phyloP scores from a whole-genome alignment of 2,797 vertebrate genomes.

The Myoxocephalus aenaeus region DNA sequence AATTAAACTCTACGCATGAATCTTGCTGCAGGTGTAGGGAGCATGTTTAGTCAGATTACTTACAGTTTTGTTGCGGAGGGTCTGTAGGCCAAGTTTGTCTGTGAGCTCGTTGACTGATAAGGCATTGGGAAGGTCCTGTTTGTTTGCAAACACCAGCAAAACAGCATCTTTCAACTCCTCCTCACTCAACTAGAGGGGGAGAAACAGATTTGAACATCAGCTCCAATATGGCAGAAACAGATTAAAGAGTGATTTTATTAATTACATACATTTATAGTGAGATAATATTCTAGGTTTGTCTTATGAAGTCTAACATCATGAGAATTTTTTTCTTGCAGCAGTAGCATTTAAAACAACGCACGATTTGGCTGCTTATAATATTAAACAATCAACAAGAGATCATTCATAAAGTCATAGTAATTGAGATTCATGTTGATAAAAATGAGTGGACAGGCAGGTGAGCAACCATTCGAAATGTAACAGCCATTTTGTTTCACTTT shows the following conservation, averaged over 20 bases:
- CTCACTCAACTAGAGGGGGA: slow-evolving; percentile 84
- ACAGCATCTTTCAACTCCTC: slow-evolving; percentile 90
- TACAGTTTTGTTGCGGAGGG: slow-evolving; percentile 87
- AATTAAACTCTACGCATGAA: not conserved
- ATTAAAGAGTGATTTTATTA: not conserved
- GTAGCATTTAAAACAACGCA: not conserved
- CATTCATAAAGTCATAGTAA: too few species aligned
- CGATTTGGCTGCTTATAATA: not conserved
- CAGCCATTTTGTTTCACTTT: not conserved
- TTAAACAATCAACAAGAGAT: too few species aligned
- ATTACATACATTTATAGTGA: not conserved
- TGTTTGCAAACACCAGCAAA: slow-evolving; percentile 93
- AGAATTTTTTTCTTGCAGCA: too few species aligned
- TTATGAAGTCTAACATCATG: too few species aligned
- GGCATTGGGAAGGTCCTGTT: slow-evolving; percentile 95
- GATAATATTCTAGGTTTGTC: not conserved
- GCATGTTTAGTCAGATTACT: slow-evolving; percentile 53
- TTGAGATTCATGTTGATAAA: too few species aligned
- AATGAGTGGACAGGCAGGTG: not conserved
- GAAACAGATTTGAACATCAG: slow-evolving; percentile 18
- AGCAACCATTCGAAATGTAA: not conserved
- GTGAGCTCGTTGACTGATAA: slow-evolving; percentile 89
- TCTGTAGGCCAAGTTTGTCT: slow-evolving; percentile 87
- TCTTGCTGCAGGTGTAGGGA: not conserved
- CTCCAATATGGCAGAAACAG: not conserved